A percentile compares a stretch with the other conserved stretches of the same genome.
Evolutionary conservation across 1,140 invertebrate species (phyloP).

Genomic region (Trypoxylus dichotomus): DNA sequence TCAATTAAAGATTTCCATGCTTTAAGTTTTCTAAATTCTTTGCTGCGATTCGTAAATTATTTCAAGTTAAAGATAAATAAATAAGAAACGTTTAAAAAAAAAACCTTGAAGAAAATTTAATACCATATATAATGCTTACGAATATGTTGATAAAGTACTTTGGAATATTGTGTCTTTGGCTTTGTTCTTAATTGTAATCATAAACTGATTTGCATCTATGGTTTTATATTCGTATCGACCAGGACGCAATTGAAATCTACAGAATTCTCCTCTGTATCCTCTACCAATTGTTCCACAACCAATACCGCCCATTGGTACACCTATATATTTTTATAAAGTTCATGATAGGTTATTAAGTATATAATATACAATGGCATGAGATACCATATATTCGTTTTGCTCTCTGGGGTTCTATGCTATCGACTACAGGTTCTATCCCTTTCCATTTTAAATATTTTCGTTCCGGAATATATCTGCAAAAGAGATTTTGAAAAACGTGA

Average conservation of each 20-base stretch:
- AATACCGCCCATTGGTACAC: conserved; percentile 89
- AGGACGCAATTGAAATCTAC: conserved; percentile 83
- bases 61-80: too few relatives aligned
- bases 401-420: conserved; percentile 64
- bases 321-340: conserved; percentile 53
- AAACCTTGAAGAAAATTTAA: too few relatives aligned
- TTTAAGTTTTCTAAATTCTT: too few relatives aligned
- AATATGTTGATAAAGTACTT: conserved; percentile 77
- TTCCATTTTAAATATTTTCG: conserved; percentile 44
- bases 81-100: too few relatives aligned
- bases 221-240: conserved; percentile 85
- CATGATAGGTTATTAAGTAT: background rate
- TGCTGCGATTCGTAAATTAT: background rate
- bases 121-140: conserved; percentile 57
- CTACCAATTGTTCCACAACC: conserved; percentile 89
- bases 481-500: conserved; percentile 60
- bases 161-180: conserved; percentile 78
- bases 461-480: too few relatives aligned
- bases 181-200: conserved; percentile 73
- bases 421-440: conserved; percentile 68
- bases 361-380: background rate
- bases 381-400: conserved; percentile 76
- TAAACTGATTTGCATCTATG: conserved; percentile 83
- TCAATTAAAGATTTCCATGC: conserved; percentile 79
- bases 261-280: conserved; percentile 91